These are phyloP conservation scores for Axis porcinus DNA, from an alignment of 2,113 vertebrate species.

Conservation along the genomic window DNA sequence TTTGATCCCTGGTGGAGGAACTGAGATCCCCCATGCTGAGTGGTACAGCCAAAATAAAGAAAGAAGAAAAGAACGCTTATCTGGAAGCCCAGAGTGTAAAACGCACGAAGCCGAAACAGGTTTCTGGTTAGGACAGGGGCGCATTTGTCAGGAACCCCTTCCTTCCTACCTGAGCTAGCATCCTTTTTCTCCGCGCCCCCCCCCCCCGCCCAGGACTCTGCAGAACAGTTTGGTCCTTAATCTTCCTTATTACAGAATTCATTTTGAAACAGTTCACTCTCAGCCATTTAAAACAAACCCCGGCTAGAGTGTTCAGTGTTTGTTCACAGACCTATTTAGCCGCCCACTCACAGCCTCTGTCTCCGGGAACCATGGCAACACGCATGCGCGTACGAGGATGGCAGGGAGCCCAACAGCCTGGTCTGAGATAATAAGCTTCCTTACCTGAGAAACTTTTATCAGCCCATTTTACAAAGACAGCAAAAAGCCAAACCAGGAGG, in stretches of 20 bases:
- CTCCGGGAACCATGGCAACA: background rate
- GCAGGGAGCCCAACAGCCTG: background rate
- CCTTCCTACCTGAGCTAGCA: rapidly evolving
- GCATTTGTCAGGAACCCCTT: background rate
- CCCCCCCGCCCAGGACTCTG: background rate
- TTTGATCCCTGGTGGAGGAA: background rate
- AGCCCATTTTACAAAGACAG: background rate
- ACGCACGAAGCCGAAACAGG: background rate
- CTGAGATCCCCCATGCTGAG: background rate
- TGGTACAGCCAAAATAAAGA: background rate
- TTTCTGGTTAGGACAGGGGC: background rate
- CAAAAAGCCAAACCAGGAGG: background rate
- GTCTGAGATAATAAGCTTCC: background rate
- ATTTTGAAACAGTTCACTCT: background rate
- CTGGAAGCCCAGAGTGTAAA: background rate
- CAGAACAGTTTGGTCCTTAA: background rate
- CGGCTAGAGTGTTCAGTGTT: background rate
- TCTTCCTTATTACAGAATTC: background rate
- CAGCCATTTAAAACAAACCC: background rate
- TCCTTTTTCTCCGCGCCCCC: background rate
- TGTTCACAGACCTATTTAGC: background rate
- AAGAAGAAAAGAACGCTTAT: background rate
- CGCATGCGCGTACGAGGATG: rapidly evolving
- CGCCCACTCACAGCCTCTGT: background rate
- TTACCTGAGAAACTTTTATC: background rate